These are phyloP conservation scores for Stichodactyla helianthus DNA, from an alignment of 64 coral and sea anemone species.

Conservation along the genomic window DNA sequence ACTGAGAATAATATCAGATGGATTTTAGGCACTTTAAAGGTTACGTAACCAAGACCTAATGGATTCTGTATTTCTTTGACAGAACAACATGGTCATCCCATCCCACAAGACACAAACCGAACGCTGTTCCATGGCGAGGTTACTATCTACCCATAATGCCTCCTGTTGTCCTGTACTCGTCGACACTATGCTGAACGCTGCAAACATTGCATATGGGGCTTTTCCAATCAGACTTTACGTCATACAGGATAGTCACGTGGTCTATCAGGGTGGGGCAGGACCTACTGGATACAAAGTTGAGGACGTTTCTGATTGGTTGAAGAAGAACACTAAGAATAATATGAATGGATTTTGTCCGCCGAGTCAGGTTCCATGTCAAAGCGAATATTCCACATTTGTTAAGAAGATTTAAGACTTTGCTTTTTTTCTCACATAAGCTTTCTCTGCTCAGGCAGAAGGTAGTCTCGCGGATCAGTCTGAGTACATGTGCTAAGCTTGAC, in stretches of 20 bases:
- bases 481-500: too few relatives aligned
- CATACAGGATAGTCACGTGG: slow-evolving; percentile 30
- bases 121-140: slow-evolving; percentile 50
- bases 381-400: too few relatives aligned
- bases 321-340: not conserved
- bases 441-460: too few relatives aligned
- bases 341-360: too few relatives aligned
- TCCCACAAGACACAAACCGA: slow-evolving; percentile 53
- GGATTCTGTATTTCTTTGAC: not conserved
- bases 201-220: slow-evolving; percentile 84
- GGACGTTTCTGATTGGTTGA: slow-evolving; percentile 55
- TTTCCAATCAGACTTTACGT: slow-evolving; percentile 77
- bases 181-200: slow-evolving; percentile 71
- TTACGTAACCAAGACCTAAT: not conserved
- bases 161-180: slow-evolving; percentile 42
- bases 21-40: too few relatives aligned
- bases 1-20: too few relatives aligned
- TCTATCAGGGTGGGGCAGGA: slow-evolving; percentile 68
- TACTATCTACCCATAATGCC: slow-evolving; percentile 40
- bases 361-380: too few relatives aligned
- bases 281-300: slow-evolving; percentile 64
- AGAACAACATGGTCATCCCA: slow-evolving; percentile 27
- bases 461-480: too few relatives aligned
- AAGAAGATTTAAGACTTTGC: too few relatives aligned
- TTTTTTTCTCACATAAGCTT: too few relatives aligned